Percentiles rank a stretch among this genome's conserved stretches.
Evolutionary conservation across 2,888 invertebrate species (phyloP).

Genomic region (Alitta virens): DNA sequence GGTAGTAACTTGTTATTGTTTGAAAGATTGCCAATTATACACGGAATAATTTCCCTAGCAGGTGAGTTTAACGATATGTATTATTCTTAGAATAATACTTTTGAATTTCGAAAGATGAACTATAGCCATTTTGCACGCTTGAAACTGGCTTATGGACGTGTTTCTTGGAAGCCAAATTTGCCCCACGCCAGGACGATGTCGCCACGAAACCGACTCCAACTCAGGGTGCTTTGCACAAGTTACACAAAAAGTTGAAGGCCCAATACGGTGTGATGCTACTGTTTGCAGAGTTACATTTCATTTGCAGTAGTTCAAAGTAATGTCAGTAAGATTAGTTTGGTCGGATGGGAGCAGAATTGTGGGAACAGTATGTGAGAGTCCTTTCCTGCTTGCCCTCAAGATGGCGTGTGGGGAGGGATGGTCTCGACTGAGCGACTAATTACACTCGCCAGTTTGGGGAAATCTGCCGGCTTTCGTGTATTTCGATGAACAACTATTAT

Average conservation of each 20-base stretch:
- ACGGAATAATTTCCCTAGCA: conserved; percentile 59
- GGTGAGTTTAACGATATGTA: conserved; percentile 44
- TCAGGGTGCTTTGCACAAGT: conserved; percentile 3
- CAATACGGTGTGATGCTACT: too few species aligned
- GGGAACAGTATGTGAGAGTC: neutral
- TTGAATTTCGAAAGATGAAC: neutral
- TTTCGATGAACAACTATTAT: too few species aligned
- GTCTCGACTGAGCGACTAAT: conserved; percentile 11
- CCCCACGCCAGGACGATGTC: conserved; percentile 18
- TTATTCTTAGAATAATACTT: neutral
- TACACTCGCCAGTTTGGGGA: neutral
- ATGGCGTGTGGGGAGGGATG: conserved; percentile 15
- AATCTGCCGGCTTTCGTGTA: too few species aligned
- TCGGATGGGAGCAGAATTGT: neutral
- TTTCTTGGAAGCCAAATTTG: neutral
- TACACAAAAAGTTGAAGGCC: neutral
- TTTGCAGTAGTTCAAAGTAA: too few species aligned
- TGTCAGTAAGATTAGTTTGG: too few species aligned
- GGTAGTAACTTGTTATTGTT: conserved; percentile 94
- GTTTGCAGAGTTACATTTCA: too few species aligned
- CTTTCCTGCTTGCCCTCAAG: conserved; percentile 11
- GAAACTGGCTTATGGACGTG: neutral
- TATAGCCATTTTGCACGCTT: neutral
- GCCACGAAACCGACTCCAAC: conserved; percentile 16
- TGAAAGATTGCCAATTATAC: conserved; percentile 60